Evolutionary conservation across 2,797 vertebrate genomes (phyloP), one percentile per base, ranked within the genome.

Genomic region (Acanthis flammea): DNA sequence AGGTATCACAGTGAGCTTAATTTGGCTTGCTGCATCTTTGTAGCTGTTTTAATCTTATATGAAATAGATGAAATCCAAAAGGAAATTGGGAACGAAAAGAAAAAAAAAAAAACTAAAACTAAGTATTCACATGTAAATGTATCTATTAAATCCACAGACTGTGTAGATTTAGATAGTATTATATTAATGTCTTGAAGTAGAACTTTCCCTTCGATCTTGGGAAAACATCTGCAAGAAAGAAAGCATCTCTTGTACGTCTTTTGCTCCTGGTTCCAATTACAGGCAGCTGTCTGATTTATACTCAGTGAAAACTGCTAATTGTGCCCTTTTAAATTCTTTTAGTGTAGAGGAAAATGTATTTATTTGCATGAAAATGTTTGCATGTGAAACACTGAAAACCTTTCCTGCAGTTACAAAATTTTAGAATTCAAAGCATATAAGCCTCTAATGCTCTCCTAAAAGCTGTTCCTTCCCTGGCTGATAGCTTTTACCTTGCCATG

Each of bases 251-350:
- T 72, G 8, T 1, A 31, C 0, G 0, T 70, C 51, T 89, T 78
- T 86, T 89, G 44, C 55, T 85, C 24, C 55, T 60, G 22, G 9
- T 85, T 94, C 30, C 60, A 74, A 14, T 75, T 89, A 73, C 48
- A 85, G 78, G 45, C 92, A 95, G 81, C 78, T 96, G 92, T 80
- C 86, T 91, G 76, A 62, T 91, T 92, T 89, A 57, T 60, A 63
- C 30, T 53, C 45, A 31, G 3, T 57, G 81, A 87, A 91, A 91
- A 85, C 51, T 53, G 57, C 61, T 58, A 80, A 73, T 87, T 78
- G 53, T 92, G 72, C 71, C 84, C 48, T 87, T 91, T 53, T 74
- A 82, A 91, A 70, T 51, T 37, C 77, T 55, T 74, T 60, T 66
- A 7, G 17, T 82, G 70, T 63, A 61, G 39, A 53, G 53, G 60